Percentiles rank a stretch among this genome's conserved stretches.
Evolutionary conservation across 2,888 invertebrate species (phyloP).

Genomic region (Drosophila koepferae): DNA sequence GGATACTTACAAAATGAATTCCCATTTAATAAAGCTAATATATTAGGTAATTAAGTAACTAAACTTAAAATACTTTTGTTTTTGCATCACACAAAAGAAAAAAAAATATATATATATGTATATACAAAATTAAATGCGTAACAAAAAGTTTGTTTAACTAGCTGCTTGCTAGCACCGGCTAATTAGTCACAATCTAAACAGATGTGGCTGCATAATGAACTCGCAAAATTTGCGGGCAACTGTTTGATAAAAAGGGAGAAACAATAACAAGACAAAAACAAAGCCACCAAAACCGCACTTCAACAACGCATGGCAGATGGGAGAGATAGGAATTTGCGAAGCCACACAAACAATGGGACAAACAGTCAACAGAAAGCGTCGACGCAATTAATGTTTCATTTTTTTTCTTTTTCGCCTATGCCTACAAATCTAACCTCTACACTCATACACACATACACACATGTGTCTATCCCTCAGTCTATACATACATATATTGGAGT

Average conservation of each 20-base stretch:
- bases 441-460: not conserved
- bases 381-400: conserved; percentile 56
- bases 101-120: too few relatives aligned
- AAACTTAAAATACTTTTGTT: not conserved
- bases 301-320: conserved; percentile 31
- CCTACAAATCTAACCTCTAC: conserved; percentile 19
- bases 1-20: not conserved
- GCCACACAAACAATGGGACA: conserved; percentile 46
- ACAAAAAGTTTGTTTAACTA: conserved; percentile 8
- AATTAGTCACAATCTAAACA: conserved; percentile 20
- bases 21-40: not conserved
- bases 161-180: conserved; percentile 1
- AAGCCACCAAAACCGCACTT: conserved; percentile 17
- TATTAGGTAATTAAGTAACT: not conserved
- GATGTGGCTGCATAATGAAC: not conserved
- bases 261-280: conserved; percentile 5
- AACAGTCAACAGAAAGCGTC: conserved; percentile 51
- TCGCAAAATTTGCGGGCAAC: not conserved
- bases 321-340: conserved; percentile 25
- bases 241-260: conserved; percentile 10
- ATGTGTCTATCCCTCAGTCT: not conserved
- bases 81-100: not conserved
- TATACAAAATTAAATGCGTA: not conserved
- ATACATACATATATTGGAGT: conserved; percentile 6
- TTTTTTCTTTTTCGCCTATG: conserved; percentile 7